Percentiles rank a stretch among this genome's conserved stretches.
phyloP scores from a whole-genome alignment of 2,797 vertebrate genomes.

The Gambusia yucatana region DNA sequence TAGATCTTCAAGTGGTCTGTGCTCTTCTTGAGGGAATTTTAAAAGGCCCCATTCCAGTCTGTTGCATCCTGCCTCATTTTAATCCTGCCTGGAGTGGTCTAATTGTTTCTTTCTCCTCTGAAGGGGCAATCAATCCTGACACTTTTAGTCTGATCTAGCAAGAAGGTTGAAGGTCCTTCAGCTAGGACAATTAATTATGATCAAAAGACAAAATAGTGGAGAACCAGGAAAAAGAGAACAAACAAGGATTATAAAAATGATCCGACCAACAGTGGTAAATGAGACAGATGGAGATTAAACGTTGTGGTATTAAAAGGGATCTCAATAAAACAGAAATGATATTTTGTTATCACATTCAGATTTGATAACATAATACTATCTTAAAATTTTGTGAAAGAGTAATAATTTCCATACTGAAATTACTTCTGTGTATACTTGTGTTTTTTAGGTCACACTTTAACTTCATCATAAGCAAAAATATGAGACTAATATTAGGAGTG shows the following conservation, averaged over 20 bases:
- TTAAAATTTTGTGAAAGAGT: no score
- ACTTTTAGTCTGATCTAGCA: not conserved
- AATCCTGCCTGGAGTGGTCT: not conserved
- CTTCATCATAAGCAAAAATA: no score
- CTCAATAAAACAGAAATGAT: not conserved
- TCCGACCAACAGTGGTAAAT: not conserved
- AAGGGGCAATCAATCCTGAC: not conserved
- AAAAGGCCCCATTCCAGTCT: not conserved
- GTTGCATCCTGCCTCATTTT: not conserved
- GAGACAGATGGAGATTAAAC: not conserved
- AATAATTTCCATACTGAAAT: no score
- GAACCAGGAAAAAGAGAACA: not conserved
- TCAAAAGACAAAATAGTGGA: not conserved
- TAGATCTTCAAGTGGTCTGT: slow-evolving; percentile 9
- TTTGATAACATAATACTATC: no score
- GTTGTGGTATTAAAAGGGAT: not conserved
- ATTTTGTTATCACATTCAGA: no score
- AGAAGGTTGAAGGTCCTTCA: not conserved
- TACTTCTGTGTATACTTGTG: no score
- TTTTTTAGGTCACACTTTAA: no score
- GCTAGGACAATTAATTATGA: not conserved
- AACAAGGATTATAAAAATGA: not conserved
- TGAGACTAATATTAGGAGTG: no score
- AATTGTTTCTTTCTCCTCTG: not conserved
- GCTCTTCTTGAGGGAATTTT: not conserved